These are phyloP conservation scores for Sinocyclocheilus rhinocerous DNA, from an alignment of 2,113 vertebrate genomes.

Conservation along the genomic window DNA sequence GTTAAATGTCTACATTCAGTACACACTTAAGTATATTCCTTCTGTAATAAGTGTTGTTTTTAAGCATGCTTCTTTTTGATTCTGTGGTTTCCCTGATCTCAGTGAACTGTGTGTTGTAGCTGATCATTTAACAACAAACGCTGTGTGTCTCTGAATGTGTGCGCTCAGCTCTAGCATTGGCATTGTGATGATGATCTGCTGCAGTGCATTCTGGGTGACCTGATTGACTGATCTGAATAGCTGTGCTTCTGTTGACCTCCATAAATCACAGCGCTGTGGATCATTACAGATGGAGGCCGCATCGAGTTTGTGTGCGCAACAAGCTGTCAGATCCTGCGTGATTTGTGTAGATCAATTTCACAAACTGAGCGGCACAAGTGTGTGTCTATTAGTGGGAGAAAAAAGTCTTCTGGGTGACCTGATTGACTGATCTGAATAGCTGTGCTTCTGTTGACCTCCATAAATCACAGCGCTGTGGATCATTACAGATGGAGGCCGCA, in stretches of 20 bases:
- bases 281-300: neutral
- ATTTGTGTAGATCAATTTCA: too few species aligned
- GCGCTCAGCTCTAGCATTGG: neutral
- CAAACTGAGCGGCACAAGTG: too few species aligned
- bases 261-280: neutral
- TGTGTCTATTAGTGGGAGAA: too few species aligned
- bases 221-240: slow-evolving; percentile 31
- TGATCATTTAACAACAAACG: neutral
- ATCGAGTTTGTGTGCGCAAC: neutral
- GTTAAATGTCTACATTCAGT: neutral
- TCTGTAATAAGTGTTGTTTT: too few species aligned
- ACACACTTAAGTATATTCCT: neutral
- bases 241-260: slow-evolving; percentile 22
- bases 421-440: slow-evolving; percentile 30
- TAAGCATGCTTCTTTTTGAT: too few species aligned
- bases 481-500: neutral
- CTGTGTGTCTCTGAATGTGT: neutral
- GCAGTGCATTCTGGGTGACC: slow-evolving; percentile 31
- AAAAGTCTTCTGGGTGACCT: neutral
- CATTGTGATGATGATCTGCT: neutral
- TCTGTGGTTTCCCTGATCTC: neutral
- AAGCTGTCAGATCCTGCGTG: too few species aligned
- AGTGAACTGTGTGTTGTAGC: neutral
- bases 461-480: neutral
- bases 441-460: slow-evolving; percentile 20